Percentiles rank a stretch among this genome's conserved stretches.
phyloP scores from a whole-genome alignment of 2,888 invertebrate genomes.

The Drosophila rubida region DNA sequence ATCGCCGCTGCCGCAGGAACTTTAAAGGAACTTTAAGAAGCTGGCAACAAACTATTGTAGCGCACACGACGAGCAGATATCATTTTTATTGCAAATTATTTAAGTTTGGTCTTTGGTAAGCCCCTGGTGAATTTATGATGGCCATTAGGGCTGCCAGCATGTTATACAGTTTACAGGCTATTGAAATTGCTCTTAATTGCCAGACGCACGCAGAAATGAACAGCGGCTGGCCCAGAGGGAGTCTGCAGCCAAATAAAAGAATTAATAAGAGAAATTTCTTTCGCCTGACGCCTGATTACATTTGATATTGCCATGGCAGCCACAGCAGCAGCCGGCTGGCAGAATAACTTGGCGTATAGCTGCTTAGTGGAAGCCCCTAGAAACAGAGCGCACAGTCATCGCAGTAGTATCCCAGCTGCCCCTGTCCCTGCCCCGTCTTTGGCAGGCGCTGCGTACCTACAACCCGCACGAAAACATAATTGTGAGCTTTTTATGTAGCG shows the following conservation, averaged over 20 bases:
- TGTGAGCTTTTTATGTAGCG: constrained; percentile 74
- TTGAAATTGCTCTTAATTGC: constrained; percentile 54
- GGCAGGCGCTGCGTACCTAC: constrained; percentile 1
- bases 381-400: constrained; percentile 15
- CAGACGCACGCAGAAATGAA: constrained; percentile 2
- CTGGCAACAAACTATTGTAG: not conserved
- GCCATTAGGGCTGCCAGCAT: constrained; percentile 36
- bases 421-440: not conserved
- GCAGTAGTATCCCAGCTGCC: not conserved
- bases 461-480: constrained; percentile 54
- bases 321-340: constrained; percentile 20
- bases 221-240: not conserved
- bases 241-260: constrained; percentile 40
- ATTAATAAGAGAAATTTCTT: constrained; percentile 66
- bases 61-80: not conserved
- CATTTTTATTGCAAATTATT: constrained; percentile 3
- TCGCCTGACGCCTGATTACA: constrained; percentile 61
- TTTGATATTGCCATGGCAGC: constrained; percentile 46
- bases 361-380: constrained; percentile 40
- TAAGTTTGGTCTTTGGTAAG: constrained; percentile 6
- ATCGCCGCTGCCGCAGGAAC: not conserved
- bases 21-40: constrained; percentile 6
- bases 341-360: constrained; percentile 45
- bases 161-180: constrained; percentile 28
- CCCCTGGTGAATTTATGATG: constrained; percentile 26